Evolutionary conservation across 2,797 vertebrate species (phyloP), one percentile per base, ranked within the genome.

Genomic region (Chelonia mydas): DNA sequence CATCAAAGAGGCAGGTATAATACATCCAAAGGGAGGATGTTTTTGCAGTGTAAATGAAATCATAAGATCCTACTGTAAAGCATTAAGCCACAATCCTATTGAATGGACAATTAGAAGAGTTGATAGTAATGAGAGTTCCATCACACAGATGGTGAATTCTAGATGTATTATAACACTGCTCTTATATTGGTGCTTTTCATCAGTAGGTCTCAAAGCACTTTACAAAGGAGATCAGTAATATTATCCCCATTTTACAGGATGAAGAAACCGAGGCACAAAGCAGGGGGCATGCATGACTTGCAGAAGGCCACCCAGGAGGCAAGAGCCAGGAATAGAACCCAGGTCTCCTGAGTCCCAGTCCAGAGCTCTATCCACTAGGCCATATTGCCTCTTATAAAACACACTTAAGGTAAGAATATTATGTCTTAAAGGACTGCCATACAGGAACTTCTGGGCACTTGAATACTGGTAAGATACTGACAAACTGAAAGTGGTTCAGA

Each of bases 381-480:
- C 59, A 33, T 31, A 61, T 6, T 33, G 59, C 7, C 59, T 7
- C 59, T 0, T 0, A 0, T 74, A 86, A 95, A 95, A 86, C 55
- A 89, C 51, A 89, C 12, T 61, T 33, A 61, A 33, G 12, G 31
- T 50, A 19, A 37, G 37, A 72, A 25, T 37, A 72, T 21, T 72
- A 21, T 7, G 23, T 41, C 68, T 37, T 37, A 41, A 41, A 41
- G 37, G 37, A 41, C 19, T 76, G 50, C 87, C 93, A 87, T 85
- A 93, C 51, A 81, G 1, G 25, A 96, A 80, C 33, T 50, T 84
- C 65, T 90, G 86, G 47, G 27, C 41, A 92, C 53, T 41, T 41
- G 80, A 92, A 87, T 79, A 84, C 59, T 61, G 53, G 17, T 72
- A 83, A 92, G 92, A 95, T 87, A 87, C 84, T 11, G 41, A 88